Evolutionary conservation across 2,888 invertebrate species (phyloP).

Genomic region (Allacma fusca): DNA sequence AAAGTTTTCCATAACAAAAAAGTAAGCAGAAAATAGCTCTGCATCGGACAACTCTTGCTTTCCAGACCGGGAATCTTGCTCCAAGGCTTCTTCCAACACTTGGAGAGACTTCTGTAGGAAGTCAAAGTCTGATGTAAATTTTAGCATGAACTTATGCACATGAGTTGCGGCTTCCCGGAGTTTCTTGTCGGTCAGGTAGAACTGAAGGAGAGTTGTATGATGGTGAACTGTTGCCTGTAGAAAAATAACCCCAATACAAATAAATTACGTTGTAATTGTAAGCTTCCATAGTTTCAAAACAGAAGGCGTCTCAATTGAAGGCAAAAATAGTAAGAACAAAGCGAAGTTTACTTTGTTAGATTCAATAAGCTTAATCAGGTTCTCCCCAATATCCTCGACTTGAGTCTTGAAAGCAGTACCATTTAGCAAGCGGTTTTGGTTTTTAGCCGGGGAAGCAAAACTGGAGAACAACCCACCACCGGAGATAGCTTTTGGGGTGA

Average conservation of each 20-base stretch:
- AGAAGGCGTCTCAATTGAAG: too few species aligned
- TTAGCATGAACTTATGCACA: conserved; percentile 41
- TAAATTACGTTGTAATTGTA: neutral
- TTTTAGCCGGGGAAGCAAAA: neutral
- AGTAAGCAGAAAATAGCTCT: conserved; percentile 27
- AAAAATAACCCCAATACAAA: neutral
- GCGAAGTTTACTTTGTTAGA: conserved; percentile 35
- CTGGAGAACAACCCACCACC: conserved; percentile 3
- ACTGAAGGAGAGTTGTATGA: conserved; percentile 38
- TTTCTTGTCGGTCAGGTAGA: conserved; percentile 36
- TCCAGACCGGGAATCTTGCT: neutral
- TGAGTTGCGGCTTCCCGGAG: conserved; percentile 30
- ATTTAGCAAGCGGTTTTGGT: neutral
- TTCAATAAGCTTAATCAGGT: conserved; percentile 20
- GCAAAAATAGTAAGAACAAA: too few species aligned
- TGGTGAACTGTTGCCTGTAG: conserved; percentile 31
- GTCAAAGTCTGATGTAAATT: conserved; percentile 30
- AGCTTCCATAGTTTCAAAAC: too few species aligned
- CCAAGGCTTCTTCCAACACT: conserved; percentile 30
- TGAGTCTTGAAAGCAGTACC: too few species aligned
- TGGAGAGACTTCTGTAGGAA: conserved; percentile 35
- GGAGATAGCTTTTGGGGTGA: neutral
- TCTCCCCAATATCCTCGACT: conserved; percentile 32
- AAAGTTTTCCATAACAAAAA: conserved; percentile 37
- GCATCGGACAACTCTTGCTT: conserved; percentile 33